phyloP scores from a whole-genome alignment of 2,888 invertebrate species.

The Serripes groenlandicus region DNA sequence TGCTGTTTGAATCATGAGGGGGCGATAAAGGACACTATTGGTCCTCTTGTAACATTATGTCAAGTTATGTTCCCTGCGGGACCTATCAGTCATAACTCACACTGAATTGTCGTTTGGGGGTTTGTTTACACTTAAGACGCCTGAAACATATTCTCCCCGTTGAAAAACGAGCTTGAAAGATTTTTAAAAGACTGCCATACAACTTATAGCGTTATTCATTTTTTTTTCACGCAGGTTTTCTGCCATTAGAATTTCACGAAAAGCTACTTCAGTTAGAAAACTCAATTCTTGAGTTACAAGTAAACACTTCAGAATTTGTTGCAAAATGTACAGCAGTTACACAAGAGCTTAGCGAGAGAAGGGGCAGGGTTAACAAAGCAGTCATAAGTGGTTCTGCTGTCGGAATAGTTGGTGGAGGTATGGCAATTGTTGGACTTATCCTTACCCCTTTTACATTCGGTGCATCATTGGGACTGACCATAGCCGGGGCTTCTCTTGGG shows the following conservation, averaged over 20 bases:
- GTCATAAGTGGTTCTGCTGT: slow-evolving; percentile 20
- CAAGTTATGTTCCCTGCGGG: too few relatives aligned
- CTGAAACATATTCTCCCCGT: too few relatives aligned
- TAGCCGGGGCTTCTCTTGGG: slow-evolving; percentile 30
- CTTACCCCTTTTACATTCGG: slow-evolving; percentile 42
- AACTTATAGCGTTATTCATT: too few relatives aligned
- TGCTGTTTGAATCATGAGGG: too few relatives aligned
- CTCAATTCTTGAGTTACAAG: background rate
- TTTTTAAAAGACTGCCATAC: too few relatives aligned
- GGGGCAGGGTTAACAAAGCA: slow-evolving; percentile 17
- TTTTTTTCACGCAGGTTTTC: background rate
- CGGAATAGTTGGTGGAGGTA: slow-evolving; percentile 32
- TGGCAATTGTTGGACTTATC: slow-evolving; percentile 27
- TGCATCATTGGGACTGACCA: slow-evolving; percentile 25
- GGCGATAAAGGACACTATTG: too few relatives aligned
- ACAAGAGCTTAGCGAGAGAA: slow-evolving; percentile 4
- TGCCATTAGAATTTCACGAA: background rate
- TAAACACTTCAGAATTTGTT: background rate
- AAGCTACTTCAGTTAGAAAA: background rate
- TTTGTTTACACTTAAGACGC: too few relatives aligned
- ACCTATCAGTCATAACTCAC: too few relatives aligned
- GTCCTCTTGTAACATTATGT: too few relatives aligned
- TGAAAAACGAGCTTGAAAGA: too few relatives aligned
- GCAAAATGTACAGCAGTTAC: background rate
- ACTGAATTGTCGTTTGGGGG: too few relatives aligned